Evolutionary conservation across 2,888 invertebrate genomes (phyloP), one percentile per base, ranked within the genome.

Genomic region (Capitulum mitella): DNA sequence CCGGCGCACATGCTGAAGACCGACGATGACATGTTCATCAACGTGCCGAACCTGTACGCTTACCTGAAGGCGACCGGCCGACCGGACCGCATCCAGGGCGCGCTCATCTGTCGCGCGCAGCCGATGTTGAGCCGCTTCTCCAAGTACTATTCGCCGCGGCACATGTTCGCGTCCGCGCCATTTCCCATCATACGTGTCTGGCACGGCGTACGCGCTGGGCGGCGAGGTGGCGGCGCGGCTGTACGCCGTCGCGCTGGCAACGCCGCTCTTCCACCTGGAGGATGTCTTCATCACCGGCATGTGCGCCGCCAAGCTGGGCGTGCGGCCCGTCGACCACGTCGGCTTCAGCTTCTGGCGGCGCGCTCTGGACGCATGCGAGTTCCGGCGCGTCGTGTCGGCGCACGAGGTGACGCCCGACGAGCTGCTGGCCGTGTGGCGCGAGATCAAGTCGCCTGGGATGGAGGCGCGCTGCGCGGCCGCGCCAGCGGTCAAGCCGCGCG

Each of bases 361-460:
- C 6, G 78, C 79, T 8, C 32, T 81, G 29, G 81, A 82, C 75
- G 79, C 82, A 0, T 84, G 84, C 79, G 78, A 82, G 26, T 83
- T 80, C 77, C 79, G 79, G 26, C 80, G 79, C 29, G 80, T 81
- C 10, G 80, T 83, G n/a, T 82, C 82, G 70, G 80, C 82, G 54
- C 83, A 83, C 78, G 81, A 80, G 22, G 81, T 83, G 37, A 77
- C 51, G 48, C 82, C 82, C 3, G 46, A 74, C 2, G 80, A 82
- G 34, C 80, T 83, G 82, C 70, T 77, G 16, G 80, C 77, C 51
- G 77, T 83, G 16, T 83, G 83, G 83, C 37, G 61, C 78, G 80
- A 79, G 79, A 89, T 93, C 93, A 87, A 93, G 93, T 83, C 92
- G 92, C 86, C 93, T 92, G 80, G 92, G 92, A 86, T 93, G 92